phyloP scores from a whole-genome alignment of 2,797 vertebrate species.

The Ispidina lecontei region DNA sequence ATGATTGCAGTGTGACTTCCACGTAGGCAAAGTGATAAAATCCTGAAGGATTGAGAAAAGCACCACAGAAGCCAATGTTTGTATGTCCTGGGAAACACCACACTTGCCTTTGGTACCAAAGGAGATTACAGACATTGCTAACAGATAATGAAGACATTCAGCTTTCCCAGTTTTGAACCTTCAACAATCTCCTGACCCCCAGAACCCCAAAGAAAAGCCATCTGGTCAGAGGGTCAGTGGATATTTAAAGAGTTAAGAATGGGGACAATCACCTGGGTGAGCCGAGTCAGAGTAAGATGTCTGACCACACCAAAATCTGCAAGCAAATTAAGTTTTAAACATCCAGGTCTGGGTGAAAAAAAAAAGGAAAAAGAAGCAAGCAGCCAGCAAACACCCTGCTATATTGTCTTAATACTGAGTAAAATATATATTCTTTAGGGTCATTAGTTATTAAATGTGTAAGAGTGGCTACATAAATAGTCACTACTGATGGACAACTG shows the following conservation, averaged over 20 bases:
- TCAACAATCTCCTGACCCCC: not conserved
- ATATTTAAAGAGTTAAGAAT: slow-evolving; percentile 35
- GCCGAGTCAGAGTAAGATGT: slow-evolving; percentile 2
- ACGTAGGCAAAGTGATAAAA: not conserved
- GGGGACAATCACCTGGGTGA: slow-evolving; percentile 16
- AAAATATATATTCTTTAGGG: not conserved
- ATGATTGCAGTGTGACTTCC: not conserved
- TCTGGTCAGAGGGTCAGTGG: not conserved
- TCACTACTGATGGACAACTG: not conserved
- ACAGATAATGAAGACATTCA: not conserved
- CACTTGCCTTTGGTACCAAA: not conserved
- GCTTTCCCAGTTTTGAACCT: not conserved
- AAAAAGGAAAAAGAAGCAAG: not conserved
- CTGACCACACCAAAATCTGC: not conserved
- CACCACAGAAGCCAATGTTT: not conserved
- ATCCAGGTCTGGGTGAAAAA: not conserved
- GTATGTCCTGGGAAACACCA: not conserved
- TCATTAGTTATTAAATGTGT: not conserved
- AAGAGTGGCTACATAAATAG: not conserved
- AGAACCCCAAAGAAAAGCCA: slow-evolving; percentile 26
- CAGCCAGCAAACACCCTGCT: not conserved
- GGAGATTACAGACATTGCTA: not conserved
- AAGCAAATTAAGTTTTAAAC: not conserved
- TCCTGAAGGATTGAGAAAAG: not conserved
- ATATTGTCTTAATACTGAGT: not conserved